Evolutionary conservation across 1,140 invertebrate genomes (phyloP).

Genomic region (Macrotrachela quadricornifera): DNA sequence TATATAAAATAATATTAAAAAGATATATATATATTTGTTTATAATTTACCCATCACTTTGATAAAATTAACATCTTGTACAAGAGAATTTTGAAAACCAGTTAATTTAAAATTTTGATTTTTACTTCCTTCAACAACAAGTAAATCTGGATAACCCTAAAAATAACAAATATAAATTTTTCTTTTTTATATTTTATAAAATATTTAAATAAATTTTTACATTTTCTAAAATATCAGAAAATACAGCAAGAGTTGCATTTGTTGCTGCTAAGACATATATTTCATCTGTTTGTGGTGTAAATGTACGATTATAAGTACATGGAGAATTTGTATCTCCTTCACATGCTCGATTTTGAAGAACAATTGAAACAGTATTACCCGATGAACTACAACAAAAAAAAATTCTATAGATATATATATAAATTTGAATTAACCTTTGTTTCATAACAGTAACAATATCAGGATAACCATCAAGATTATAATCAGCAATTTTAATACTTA

Average conservation of each 20-base stretch:
- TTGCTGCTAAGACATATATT: conserved; percentile 37
- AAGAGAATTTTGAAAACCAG: conserved; percentile 61
- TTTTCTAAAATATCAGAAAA: conserved; percentile 79
- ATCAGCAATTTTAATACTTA: conserved; percentile 64
- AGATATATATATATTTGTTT: neutral
- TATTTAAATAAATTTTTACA: conserved; percentile 22
- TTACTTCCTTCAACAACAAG: conserved; percentile 15
- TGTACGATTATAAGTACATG: conserved; percentile 36
- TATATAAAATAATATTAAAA: neutral
- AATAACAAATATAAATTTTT: neutral
- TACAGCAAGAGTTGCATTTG: conserved; percentile 52
- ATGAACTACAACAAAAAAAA: neutral
- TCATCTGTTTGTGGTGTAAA: conserved; percentile 52
- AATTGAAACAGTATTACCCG: neutral
- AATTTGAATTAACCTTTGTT: conserved; percentile 1
- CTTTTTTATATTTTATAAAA: neutral
- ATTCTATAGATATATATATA: neutral
- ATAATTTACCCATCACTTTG: conserved; percentile 43
- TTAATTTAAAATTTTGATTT: conserved; percentile 23
- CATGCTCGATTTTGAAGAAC: neutral
- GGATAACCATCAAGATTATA: conserved; percentile 88
- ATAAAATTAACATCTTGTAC: conserved; percentile 83
- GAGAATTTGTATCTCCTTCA: neutral
- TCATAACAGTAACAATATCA: conserved; percentile 58
- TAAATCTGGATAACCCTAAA: conserved; percentile 24